Evolutionary conservation across 2,113 vertebrate genomes (phyloP).

Genomic region (Tursiops truncatus): DNA sequence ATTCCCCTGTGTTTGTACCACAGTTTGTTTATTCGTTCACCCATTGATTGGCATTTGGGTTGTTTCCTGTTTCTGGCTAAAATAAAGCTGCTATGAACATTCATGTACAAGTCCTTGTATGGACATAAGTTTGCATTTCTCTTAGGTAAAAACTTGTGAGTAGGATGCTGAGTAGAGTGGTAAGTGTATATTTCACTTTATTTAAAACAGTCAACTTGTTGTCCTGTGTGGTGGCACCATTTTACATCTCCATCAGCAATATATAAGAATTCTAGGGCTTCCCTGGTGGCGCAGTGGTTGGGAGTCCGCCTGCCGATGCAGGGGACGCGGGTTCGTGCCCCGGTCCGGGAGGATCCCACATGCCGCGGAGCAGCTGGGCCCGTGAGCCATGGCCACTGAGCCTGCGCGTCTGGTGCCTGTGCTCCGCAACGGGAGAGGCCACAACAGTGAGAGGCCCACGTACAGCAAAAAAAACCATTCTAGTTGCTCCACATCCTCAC

Average conservation of each 20-base stretch:
- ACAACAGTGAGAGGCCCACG: no score
- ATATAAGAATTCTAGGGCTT: not conserved
- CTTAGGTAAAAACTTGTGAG: not conserved
- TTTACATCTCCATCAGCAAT: not conserved
- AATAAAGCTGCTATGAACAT: not conserved
- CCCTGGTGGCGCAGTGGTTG: no score
- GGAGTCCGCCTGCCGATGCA: no score
- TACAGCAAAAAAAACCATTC: not conserved
- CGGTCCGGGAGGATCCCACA: no score
- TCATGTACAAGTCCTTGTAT: not conserved
- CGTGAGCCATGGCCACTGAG: no score
- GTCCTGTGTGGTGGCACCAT: not conserved
- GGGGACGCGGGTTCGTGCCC: no score
- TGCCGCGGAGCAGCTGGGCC: no score
- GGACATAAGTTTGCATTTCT: not conserved
- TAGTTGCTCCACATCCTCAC: not conserved
- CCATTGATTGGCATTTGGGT: not conserved
- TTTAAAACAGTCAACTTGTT: not conserved
- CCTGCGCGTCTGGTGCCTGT: no score
- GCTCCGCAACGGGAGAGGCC: no score
- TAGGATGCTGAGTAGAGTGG: not conserved
- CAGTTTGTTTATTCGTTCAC: not conserved
- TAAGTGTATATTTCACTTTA: not conserved
- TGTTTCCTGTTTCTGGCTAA: not conserved
- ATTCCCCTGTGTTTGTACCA: not conserved